Evolutionary conservation across 2,888 invertebrate species (phyloP), one percentile per base, ranked within the genome.

Genomic region (Luperina nickerlii): DNA sequence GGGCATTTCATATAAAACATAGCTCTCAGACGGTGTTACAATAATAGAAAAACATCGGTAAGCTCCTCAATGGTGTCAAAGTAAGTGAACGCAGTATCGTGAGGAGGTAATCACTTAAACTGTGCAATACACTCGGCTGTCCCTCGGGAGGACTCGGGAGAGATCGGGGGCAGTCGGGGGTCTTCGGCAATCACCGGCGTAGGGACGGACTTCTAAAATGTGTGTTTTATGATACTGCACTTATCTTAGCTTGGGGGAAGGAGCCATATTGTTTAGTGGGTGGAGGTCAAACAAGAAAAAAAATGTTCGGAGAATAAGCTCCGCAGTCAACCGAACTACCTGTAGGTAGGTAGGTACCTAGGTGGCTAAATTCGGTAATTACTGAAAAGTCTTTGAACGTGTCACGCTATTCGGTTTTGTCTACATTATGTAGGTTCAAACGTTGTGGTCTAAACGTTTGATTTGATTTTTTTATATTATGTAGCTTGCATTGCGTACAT

Each of bases 61-160:
- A 69, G 66, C 70, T 84, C 63, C 63, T 78, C 75, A 57, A 66
- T 71, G 63, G 73, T 71, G 76, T 60, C 82, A 74, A 32, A 75
- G 81, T 84, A 80, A 85, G 76, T 79, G 76, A 78, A 75, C 54
- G 70, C 68, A 74, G 88, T 68, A 60, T 70, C 88, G 83, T 82
- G 79, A 82, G 73, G 81, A 82, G 85, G 90, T 85, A 90, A 90
- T 90, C 90, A 90, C 90, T 90, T 90, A 90, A 84, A 85, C 82
- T 76, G 76, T 75, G 87, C 82, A 90, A 87, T 90, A 88, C 90
- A 85, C 87, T 87, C 78, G 75, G 51, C 32, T 8, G 69, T 77
- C 90, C 90, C 90, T 73, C 72, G 90, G 90, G 90, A 72, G 51
- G n/a, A 51, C 54, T 78, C 81, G 82, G 66, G 9, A 5, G 54